These are phyloP conservation scores for Balaenoptera acutorostrata DNA, from an alignment of 2,113 vertebrate species.

Conservation along the genomic window DNA sequence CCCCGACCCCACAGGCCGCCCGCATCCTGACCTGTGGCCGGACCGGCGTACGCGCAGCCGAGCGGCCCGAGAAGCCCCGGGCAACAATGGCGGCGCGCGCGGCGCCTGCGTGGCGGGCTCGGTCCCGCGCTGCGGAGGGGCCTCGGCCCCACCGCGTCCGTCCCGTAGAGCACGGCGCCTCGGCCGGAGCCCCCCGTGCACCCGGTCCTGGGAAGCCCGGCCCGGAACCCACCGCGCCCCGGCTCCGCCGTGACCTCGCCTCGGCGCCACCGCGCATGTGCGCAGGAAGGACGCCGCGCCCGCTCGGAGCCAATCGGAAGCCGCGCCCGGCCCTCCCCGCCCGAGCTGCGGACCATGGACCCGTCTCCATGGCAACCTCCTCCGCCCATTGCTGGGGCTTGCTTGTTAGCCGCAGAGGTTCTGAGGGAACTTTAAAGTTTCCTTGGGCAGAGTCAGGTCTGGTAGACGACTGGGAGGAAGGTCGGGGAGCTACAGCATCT, in stretches of 20 bases:
- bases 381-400: background rate
- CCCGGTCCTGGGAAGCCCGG: background rate
- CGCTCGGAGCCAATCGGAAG: conserved; percentile 32
- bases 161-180: background rate
- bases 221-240: background rate
- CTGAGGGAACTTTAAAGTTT: background rate
- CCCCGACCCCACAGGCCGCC: background rate
- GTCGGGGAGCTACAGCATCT: background rate
- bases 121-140: background rate
- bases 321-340: background rate
- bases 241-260: conserved; percentile 49
- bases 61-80: conserved; percentile 12
- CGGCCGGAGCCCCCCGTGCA: background rate
- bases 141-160: background rate
- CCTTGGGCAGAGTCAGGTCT: background rate
- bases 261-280: conserved; percentile 64
- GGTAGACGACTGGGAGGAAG: background rate
- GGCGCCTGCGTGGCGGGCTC: conserved; percentile 46
- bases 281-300: conserved; percentile 15
- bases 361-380: conserved; percentile 68
- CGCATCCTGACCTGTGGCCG: conserved; percentile 51
- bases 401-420: background rate
- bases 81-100: conserved; percentile 67
- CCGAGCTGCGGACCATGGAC: background rate
- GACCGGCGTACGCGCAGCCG: background rate